Base-by-base conservation (phyloP, 2,888 invertebrate genomes). In the Iselma pallidipennis region DNA sequence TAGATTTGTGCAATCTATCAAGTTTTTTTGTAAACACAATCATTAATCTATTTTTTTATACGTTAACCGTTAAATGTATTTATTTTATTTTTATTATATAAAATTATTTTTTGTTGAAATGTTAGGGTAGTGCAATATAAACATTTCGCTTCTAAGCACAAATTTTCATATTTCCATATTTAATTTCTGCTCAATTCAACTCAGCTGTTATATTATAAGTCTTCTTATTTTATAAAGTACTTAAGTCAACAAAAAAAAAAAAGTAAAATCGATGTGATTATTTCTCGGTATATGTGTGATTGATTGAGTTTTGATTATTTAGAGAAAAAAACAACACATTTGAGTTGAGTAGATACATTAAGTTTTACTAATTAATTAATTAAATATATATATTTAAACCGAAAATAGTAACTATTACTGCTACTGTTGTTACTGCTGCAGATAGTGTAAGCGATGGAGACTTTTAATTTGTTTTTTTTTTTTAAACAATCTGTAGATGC, bases 401-500 rank as follows among this genome's bases (percentile, higher is more conserved):
- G 19, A 21, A 16, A 31, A 54, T 51, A 55, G 55, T 60, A 60
- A 48, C 52, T 55, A 55, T 54, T 49, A 55, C 51, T 60, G 50
- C 54, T 54, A 59, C 59, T 59, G 55, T 54, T 52, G 52, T 33
- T 61, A 56, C 51, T 42, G 37, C 10, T 56, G 63, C 58, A 68
- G 68, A 67, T 73, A 74, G 73, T 71, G 71, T 77, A 72, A 76
- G 76, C 77, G 73, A 72, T 74, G 75, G 75, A 76, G 76, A 77
- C 78, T 66, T 72, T 68, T 71, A 68, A 69, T 72, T 73, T 72
- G 72, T 74, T n/a, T n/a, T n/a, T n/a, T n/a, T n/a, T n/a, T n/a
- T n/a, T n/a, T n/a, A n/a, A n/a, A 71, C 70, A 74, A 70, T 73
- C 71, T 72, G 70, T 72, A 74, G 74, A 66, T 74, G 73, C 75